Evolutionary conservation across 1,140 invertebrate species (phyloP), one percentile per base, ranked within the genome.

Genomic region (Drosophila fuyamai): DNA sequence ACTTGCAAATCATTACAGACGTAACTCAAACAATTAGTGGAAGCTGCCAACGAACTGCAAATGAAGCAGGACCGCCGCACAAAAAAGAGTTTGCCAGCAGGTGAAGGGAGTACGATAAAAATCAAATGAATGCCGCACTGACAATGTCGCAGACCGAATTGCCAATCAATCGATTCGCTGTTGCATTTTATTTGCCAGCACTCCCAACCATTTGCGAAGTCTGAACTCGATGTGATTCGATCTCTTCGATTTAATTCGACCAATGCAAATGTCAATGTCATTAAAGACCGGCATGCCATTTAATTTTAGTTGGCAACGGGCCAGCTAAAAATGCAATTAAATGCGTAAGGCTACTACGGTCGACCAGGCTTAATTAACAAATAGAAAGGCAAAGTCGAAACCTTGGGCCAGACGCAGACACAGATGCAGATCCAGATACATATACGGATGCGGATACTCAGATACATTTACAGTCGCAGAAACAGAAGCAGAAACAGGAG

Each of bases 21-120:
- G 80, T 89, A 89, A 83, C 84, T 88, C 84, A 88, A 88, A 89
- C 83, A 89, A 89, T 90, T 89, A 89, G 84, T 90, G 81, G 73
- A 76, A 89, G 80, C 77, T 89, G 74, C 63, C 80, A 84, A 51
- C 65, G 74, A 77, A 60, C 82, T 81, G 78, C 58, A 78, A 86
- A 86, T 75, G 68, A 85, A 85, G 54, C 76, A 36, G 18, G 14
- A 8, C 8, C 41, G 32, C 23, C 18, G 54, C 32, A 35, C n/a
- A 75, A 38, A 46, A 41, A 14, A 27, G 10, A 14, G 23, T 56
- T 6, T 29, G 10, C 36, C 23, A 44, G 56, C 50, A 53, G 63
- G 61, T 53, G 29, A 38, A 70, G 23, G 60, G 8, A 50, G 46
- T 59, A 43, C 51, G 65, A 68, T 76, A 88, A 88, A 82, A 79